Evolutionary conservation across 2,113 vertebrate genomes (phyloP), one percentile per base, ranked within the genome.

Genomic region (Lophotis ruficrista): DNA sequence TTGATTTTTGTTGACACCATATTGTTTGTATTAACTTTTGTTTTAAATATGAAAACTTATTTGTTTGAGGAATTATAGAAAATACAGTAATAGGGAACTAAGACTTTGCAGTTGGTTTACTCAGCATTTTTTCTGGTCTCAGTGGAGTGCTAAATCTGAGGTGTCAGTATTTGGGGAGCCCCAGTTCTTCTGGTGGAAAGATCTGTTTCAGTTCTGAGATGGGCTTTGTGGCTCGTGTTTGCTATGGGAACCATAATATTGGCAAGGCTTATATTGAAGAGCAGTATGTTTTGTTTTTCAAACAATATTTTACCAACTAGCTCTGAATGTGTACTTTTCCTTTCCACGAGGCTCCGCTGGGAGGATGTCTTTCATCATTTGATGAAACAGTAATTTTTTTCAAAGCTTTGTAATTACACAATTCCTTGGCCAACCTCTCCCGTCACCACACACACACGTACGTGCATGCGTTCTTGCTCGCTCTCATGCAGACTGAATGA

Each of bases 361-460:
- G n/a, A 43, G 17, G 7, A 28, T 12, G 10, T 23, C 31, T 70
- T 70, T 65, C 4, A 57, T 21, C 11, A 10, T 47, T 54, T 78
- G 31, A 56, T 75, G 50, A 66, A 81, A 53, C 0, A 70, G 21
- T 43, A 3, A 19, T 57, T 4, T 35, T 70, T 86, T 77, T 38
- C 10, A 58, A 50, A 45, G 41, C 45, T 86, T 72, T 9, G 48
- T 15, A 69, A 57, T 7, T 18, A 14, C 30, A 11, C 1, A 6
- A 18, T 45, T 69, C 45, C 57, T 45, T 69, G 41, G 53, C 41
- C 33, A 53, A 7, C 33, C 22, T 76, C 25, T 41, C 24, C 5
- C 22, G 5, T 10, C 38, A 6, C 3, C 13, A 18, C 4, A 7
- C 14, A 24, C 0, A 24, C 0, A 12, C 7, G 8, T 2, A 3